phyloP scores from a whole-genome alignment of 2,888 invertebrate genomes.

The Tetramorium bicarinatum region DNA sequence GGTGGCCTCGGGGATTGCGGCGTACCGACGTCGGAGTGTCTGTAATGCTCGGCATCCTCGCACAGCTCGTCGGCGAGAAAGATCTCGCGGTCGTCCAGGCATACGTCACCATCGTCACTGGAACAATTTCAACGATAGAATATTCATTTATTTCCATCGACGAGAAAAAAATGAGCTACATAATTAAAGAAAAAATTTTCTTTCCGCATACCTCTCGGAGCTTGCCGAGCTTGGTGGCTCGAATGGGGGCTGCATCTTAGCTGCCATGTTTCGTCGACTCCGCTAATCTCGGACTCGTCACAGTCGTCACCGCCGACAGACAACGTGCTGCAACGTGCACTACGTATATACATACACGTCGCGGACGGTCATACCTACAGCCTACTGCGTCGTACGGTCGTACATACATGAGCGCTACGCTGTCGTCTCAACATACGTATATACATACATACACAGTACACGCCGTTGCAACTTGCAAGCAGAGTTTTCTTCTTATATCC shows the following conservation, averaged over 20 bases:
- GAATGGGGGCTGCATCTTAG: slow-evolving; percentile 88
- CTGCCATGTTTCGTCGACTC: slow-evolving; percentile 85
- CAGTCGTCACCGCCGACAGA: not conserved
- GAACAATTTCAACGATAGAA: not conserved
- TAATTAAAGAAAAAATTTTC: not conserved
- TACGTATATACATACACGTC: too few species aligned
- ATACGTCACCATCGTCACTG: slow-evolving; percentile 81
- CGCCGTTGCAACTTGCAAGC: not conserved
- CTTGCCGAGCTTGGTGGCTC: slow-evolving; percentile 97
- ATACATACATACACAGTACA: not conserved
- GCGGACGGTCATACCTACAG: not conserved
- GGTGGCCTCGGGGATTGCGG: slow-evolving; percentile 92
- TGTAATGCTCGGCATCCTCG: slow-evolving; percentile 80
- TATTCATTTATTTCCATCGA: not conserved
- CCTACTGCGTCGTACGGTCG: not conserved
- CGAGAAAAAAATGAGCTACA: not conserved
- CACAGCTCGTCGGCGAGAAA: slow-evolving; percentile 78
- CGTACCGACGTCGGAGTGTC: slow-evolving; percentile 83
- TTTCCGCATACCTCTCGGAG: slow-evolving; percentile 92
- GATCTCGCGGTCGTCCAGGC: slow-evolving; percentile 79
- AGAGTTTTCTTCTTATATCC: too few species aligned
- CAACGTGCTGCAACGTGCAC: slow-evolving; percentile 3
- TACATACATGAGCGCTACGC: not conserved
- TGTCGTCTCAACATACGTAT: not conserved
- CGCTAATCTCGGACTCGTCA: not conserved